Conservation (phyloP, 2,888 invertebrate species). For the Gasteruption jaculator region DNA sequence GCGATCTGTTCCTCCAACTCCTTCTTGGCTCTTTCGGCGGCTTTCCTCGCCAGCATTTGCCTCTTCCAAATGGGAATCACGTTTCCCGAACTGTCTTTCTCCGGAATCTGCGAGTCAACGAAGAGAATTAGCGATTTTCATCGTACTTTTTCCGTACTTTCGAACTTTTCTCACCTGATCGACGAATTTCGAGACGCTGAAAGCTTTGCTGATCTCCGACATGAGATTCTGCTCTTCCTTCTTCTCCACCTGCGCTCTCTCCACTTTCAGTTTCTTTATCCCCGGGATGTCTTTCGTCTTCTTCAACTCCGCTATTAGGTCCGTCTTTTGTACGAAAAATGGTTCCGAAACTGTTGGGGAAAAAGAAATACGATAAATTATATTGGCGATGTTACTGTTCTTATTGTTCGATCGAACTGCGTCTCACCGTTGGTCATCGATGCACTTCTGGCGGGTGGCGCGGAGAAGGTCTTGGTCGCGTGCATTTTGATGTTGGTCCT, state of each 20-base stretch:
- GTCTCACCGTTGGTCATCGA: slow-evolving; percentile 59
- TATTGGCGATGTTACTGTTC: neutral
- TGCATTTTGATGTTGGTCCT: slow-evolving; percentile 68
- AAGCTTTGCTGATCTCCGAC: slow-evolving; percentile 79
- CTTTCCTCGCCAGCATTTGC: slow-evolving; percentile 91
- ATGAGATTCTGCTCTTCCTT: slow-evolving; percentile 78
- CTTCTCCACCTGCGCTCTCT: slow-evolving; percentile 80
- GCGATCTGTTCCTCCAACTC: slow-evolving; percentile 84
- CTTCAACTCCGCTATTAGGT: slow-evolving; percentile 87
- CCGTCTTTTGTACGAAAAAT: slow-evolving; percentile 73
- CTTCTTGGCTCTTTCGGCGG: slow-evolving; percentile 87
- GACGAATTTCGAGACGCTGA: slow-evolving; percentile 81
- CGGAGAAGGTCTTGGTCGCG: slow-evolving; percentile 78
- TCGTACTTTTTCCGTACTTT: too few species aligned
- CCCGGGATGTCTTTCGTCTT: slow-evolving; percentile 89
- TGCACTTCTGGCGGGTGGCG: slow-evolving; percentile 70
- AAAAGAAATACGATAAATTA: neutral
- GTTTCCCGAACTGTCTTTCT: slow-evolving; percentile 82
- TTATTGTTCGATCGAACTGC: neutral
- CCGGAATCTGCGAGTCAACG: slow-evolving; percentile 67
- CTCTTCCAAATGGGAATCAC: slow-evolving; percentile 92
- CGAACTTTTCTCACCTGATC: slow-evolving; percentile 73
- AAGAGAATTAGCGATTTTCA: too few species aligned
- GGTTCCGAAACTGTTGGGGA: slow-evolving; percentile 58
- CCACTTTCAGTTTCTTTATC: slow-evolving; percentile 90